Evolutionary conservation across 2,888 invertebrate genomes (phyloP), one percentile per base, ranked within the genome.

Genomic region (Polyommatus iphigenia): DNA sequence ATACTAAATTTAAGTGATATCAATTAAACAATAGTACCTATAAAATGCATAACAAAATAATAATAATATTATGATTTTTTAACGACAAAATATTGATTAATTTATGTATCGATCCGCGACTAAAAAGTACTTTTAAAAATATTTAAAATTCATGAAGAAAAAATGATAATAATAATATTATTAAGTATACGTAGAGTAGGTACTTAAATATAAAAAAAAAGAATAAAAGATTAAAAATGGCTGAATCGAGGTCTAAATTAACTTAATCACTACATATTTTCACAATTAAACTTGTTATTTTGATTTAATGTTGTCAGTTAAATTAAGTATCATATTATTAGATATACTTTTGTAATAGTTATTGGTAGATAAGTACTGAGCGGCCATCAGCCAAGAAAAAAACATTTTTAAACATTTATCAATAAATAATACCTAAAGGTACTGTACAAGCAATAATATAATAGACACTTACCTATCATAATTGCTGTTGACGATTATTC

Each of bases 401-500:
- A 32, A 6, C 24, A 29, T 32, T 71, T 71, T 71, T 6, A 71
- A 32, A 62, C 20, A 24, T 62, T 59, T 59, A n/a, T 29, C 15
- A 71, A 18, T 71, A 71, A 71, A 71, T 29, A 71, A 71, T 71
- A 7, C 13, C 29, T 36, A 41, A 20, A 41, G 36, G 41, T 41
- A n/a, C 32, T 6, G 36, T 13, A 72, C 41, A 54, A 46, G 41
- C 57, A 59, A 59, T 77, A 72, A 41, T 54, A 18, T 59, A 24
- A 59, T 77, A 77, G n/a, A 78, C 82, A 83, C 93, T 93, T 85
- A 94, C 93, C 93, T 87, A 94, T 94, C 93, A 94, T 93, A 83
- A 87, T 89, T 83, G 81, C 81, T 83, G 86, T 85, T 87, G 88
- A 88, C 87, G 88, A 87, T 88, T 85, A 75, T 85, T 86, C 83